Evolutionary conservation across 2,113 vertebrate species (phyloP).

Genomic region (Podilymbus podiceps): DNA sequence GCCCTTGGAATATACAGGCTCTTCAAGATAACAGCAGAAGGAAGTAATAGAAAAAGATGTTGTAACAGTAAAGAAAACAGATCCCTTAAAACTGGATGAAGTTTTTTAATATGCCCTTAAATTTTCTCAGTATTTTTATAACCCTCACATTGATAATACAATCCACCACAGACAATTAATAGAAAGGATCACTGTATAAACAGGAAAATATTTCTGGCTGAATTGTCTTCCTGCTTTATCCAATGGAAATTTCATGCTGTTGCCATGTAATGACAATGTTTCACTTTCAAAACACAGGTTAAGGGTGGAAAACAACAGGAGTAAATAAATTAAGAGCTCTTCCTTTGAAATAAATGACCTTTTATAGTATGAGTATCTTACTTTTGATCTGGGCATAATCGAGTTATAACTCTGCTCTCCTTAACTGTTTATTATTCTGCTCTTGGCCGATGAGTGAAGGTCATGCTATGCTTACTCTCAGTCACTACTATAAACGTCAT

Average conservation of each 20-base stretch:
- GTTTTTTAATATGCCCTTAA: neutral
- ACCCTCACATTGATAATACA: neutral
- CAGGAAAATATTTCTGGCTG: neutral
- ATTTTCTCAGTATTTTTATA: neutral
- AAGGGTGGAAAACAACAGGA: slow-evolving; percentile 19
- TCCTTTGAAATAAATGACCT: neutral
- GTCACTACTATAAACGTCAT: slow-evolving; percentile 17
- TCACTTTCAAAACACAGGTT: neutral
- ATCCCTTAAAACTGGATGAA: neutral
- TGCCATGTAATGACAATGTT: neutral
- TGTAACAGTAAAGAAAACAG: neutral
- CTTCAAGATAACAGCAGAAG: neutral
- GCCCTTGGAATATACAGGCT: neutral
- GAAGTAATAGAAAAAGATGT: neutral
- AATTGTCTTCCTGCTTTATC: neutral
- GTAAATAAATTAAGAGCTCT: neutral
- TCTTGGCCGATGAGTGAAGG: neutral
- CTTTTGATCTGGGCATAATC: neutral
- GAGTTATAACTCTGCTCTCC: neutral
- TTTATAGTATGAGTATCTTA: neutral
- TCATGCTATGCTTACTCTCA: neutral
- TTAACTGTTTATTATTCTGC: neutral
- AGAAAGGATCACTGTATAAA: neutral
- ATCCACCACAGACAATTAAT: neutral
- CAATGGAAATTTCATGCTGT: neutral